phyloP scores from a whole-genome alignment of 2,113 vertebrate species.

The Anoplopoma fimbria region DNA sequence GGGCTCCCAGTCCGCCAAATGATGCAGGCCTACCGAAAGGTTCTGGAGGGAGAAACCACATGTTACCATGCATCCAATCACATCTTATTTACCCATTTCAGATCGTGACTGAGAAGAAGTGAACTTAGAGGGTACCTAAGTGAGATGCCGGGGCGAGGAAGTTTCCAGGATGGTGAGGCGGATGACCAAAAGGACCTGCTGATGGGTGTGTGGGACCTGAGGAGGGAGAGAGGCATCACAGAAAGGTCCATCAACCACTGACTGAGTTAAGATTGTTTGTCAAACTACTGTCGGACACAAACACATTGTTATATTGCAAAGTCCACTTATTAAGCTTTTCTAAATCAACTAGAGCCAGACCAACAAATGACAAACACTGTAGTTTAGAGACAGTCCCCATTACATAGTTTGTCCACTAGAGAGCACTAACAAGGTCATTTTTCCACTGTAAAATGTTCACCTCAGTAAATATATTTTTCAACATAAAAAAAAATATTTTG shows the following conservation, averaged over 20 bases:
- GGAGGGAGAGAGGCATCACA: background rate
- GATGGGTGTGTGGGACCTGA: conserved; percentile 92
- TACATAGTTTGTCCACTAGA: background rate
- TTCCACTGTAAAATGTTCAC: background rate
- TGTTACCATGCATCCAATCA: background rate
- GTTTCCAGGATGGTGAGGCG: conserved; percentile 92
- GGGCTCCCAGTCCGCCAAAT: conserved; percentile 92
- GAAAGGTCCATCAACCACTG: background rate
- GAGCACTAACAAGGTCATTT: background rate
- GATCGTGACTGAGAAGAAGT: background rate
- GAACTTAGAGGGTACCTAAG: conserved; percentile 84
- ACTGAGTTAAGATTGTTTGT: background rate
- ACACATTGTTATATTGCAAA: background rate
- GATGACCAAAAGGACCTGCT: conserved; percentile 90
- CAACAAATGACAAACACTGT: background rate
- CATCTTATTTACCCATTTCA: background rate
- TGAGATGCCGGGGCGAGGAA: conserved; percentile 93
- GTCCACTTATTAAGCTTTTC: background rate
- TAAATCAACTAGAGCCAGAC: background rate
- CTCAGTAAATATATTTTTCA: background rate
- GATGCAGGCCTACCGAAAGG: conserved; percentile 91
- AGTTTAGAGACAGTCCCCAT: background rate
- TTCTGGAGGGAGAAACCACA: conserved; percentile 84
- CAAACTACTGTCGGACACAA: background rate
- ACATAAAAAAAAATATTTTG: too few relatives aligned